Evolutionary conservation across 2,797 vertebrate species (phyloP), one percentile per base, ranked within the genome.

Genomic region (Myripristis jacobus): DNA sequence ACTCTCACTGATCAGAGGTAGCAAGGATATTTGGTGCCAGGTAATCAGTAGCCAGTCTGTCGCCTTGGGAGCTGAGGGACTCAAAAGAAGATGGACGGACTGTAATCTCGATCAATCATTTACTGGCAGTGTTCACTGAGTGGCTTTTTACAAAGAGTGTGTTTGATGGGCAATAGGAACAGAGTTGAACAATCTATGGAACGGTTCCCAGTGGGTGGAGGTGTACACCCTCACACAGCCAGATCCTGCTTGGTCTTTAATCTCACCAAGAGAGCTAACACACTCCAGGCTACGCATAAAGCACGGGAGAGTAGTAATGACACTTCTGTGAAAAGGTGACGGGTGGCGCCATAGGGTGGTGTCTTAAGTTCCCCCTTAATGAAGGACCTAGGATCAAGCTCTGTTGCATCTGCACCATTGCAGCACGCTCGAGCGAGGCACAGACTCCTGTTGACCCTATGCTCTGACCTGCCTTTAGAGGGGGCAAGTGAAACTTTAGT

Each of bases 31-130:
- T 18, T 53, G 7, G 16, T 53, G 73, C 0, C 41, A 66, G 56
- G 50, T 87, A 85, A 85, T 87, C 25, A 87, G 70, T 79, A 81
- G 60, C 72, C 76, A 82, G 50, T 15, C 56, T 57, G 13, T 66
- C 43, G 54, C 60, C 58, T 58, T 1, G 18, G 59, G 36, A 18
- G 18, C 22, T 36, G 41, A 54, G 12, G 19, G 62, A 22, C 55
- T 29, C n/a, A 44, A 61, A 12, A 60, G 69, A 70, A 47, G 25
- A 27, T 56, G 53, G 60, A 25, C 11, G 2, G 21, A 63, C 64
- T 63, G 63, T 69, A 60, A 62, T 79, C 34, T 48, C 10, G 16
- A 76, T 83, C 57, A 84, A 86, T 84, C 64, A 83, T 86, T 83
- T 76, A 86, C 80, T 43, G 34, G 24, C 38, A 21, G 25, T 60